These are phyloP conservation scores for Tribolium madens DNA, from an alignment of 1,140 invertebrate species.

Conservation along the genomic window DNA sequence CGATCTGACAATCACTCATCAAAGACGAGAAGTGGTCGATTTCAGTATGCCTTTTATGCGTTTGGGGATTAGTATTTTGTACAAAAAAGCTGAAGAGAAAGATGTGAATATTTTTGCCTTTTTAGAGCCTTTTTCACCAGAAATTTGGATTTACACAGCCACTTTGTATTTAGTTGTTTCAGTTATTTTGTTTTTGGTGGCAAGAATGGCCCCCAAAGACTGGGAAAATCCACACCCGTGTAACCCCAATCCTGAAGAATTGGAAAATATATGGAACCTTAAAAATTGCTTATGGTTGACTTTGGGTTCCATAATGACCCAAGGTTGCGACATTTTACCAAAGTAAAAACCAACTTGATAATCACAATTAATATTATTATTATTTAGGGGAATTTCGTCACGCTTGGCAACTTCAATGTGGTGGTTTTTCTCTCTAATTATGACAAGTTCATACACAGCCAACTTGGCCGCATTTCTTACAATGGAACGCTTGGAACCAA, in stretches of 20 bases:
- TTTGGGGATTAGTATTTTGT: constrained; percentile 85
- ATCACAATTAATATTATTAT: no score
- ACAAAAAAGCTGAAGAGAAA: constrained; percentile 77
- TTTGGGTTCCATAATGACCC: constrained; percentile 84
- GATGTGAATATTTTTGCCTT: constrained; percentile 87
- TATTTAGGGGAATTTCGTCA: constrained; percentile 76
- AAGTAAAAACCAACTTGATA: no score
- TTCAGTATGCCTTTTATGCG: constrained; percentile 94
- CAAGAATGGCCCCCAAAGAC: constrained; percentile 76
- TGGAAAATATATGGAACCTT: constrained; percentile 84
- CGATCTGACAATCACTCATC: constrained; percentile 91
- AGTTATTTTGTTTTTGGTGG: constrained; percentile 31
- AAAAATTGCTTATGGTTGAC: constrained; percentile 84
- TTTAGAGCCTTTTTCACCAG: constrained; percentile 85
- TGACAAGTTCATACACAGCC: constrained; percentile 96
- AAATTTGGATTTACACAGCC: constrained; percentile 94
- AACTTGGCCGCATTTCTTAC: constrained; percentile 96
- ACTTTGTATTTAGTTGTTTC: constrained; percentile 89
- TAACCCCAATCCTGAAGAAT: constrained; percentile 80
- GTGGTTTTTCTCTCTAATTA: constrained; percentile 97
- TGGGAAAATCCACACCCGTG: constrained; percentile 92
- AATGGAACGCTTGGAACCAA: constrained; percentile 82
- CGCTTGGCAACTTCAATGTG: constrained; percentile 87
- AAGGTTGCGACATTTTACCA: constrained; percentile 83
- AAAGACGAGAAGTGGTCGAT: constrained; percentile 84